Evolutionary conservation across 2,888 invertebrate genomes (phyloP), one percentile per base, ranked within the genome.

Genomic region (Microdon myrmicae): DNA sequence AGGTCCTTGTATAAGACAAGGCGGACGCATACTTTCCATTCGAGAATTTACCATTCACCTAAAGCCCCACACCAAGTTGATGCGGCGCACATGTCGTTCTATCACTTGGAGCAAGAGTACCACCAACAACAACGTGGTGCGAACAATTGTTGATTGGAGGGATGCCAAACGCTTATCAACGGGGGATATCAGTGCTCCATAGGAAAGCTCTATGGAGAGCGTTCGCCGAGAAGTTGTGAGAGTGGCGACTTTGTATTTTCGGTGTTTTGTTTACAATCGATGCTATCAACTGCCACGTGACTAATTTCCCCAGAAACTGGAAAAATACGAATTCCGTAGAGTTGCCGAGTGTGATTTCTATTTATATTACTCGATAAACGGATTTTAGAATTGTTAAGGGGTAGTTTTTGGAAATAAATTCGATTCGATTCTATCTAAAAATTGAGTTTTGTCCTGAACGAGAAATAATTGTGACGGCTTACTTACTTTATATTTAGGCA

Each of bases 111-210:
- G 58, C 37, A 51, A 47, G 31, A 61, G 47, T 26, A 49, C 22
- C 38, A 41, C 35, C 56, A 64, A 64, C 64, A 56, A 64, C 45
- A 64, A 14, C 20, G 34, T 28, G 25, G 47, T 43, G 32, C 38
- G 64, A 64, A 64, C 58, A 58, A 64, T 64, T 64, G 64, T 64
- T 64, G 64, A 64, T 64, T 64, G 64, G 64, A 58, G 64, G 64
- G 58, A 53, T 45, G 38, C 58, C 37, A 51, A 47, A 43, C 9
- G 32, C n/a, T 29, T 31, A 17, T 23, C 10, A 32, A 38, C 32
- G 28, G 23, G 51, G 47, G 56, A 64, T 29, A 6, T 7, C 29
- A 17, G n/a, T 13, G 16, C 17, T 38, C 32, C n/a, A n/a, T n/a
- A n/a, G n/a, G n/a, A n/a, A n/a, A n/a, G n/a, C n/a, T n/a, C n/a